A percentile compares a stretch with the other conserved stretches of the same genome.
These are phyloP conservation scores for Polydesmus complanatus DNA, from an alignment of 2,888 invertebrate species.

Conservation along the genomic window DNA sequence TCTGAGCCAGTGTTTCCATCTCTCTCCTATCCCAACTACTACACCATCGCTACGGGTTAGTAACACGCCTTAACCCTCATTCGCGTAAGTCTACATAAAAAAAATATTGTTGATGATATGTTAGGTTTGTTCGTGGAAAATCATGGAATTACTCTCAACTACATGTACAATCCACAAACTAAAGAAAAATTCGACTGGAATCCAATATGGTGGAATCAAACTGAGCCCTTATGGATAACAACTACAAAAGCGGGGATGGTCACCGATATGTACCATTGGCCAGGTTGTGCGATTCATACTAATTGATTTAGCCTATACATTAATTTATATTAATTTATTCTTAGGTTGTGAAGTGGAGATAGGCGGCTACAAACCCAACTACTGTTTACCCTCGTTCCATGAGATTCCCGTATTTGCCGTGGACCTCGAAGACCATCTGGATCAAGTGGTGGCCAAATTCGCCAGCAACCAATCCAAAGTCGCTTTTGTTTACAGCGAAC, in stretches of 20 bases:
- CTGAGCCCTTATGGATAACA: slow-evolving; percentile 23
- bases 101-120: not conserved
- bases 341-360: slow-evolving; percentile 22
- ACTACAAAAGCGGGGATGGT: slow-evolving; percentile 21
- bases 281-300: too few relatives aligned
- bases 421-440: slow-evolving; percentile 6
- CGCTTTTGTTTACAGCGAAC: slow-evolving; percentile 25
- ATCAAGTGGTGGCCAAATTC: slow-evolving; percentile 1
- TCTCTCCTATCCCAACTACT: slow-evolving; percentile 1
- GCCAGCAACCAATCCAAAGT: slow-evolving; percentile 4
- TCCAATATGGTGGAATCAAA: slow-evolving; percentile 22
- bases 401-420: too few relatives aligned
- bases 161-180: slow-evolving; percentile 28
- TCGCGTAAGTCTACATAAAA: not conserved
- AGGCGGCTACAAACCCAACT: slow-evolving; percentile 12
- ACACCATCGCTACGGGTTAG: not conserved
- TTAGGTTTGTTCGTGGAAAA: slow-evolving; percentile 27
- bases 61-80: not conserved
- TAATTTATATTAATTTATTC: too few relatives aligned
- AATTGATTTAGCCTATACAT: too few relatives aligned
- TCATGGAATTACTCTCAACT: slow-evolving; percentile 31
- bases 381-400: too few relatives aligned
- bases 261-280: slow-evolving; percentile 23
- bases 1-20: not conserved
- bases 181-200: slow-evolving; percentile 22